Percentiles rank a stretch among this genome's conserved stretches.
Evolutionary conservation across 2,888 invertebrate species (phyloP).

Genomic region (Toxonevra muliebris): DNA sequence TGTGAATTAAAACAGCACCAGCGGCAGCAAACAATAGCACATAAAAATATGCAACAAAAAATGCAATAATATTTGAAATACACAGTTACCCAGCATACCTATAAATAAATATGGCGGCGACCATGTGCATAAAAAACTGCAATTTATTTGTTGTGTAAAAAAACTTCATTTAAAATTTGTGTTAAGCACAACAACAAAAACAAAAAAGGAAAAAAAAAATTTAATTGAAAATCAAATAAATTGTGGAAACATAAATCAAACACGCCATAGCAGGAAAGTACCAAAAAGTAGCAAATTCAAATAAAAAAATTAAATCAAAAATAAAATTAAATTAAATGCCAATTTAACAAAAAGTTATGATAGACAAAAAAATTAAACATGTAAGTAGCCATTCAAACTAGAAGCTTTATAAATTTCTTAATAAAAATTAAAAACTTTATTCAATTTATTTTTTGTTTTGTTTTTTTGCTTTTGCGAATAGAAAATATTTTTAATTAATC

Average conservation of each 20-base stretch:
- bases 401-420: neutral
- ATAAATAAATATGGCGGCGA: constrained; percentile 27
- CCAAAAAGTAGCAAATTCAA: constrained; percentile 14
- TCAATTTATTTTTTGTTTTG: too few relatives aligned
- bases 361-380: too few relatives aligned
- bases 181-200: constrained; percentile 17
- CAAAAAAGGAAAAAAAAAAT: constrained; percentile 17
- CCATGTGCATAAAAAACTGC: constrained; percentile 1
- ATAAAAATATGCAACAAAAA: constrained; percentile 40
- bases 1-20: constrained; percentile 36
- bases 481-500: neutral
- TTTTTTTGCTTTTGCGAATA: neutral
- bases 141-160: neutral
- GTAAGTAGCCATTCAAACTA: constrained; percentile 3
- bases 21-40: constrained; percentile 16
- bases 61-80: constrained; percentile 8
- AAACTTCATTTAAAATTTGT: neutral
- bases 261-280: constrained; percentile 12
- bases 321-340: too few relatives aligned
- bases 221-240: constrained; percentile 15
- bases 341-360: too few relatives aligned
- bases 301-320: too few relatives aligned
- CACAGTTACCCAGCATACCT: constrained; percentile 10
- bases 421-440: too few relatives aligned
- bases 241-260: constrained; percentile 25